Base-by-base conservation (phyloP, 2,113 vertebrate genomes). In the Columba livia region DNA sequence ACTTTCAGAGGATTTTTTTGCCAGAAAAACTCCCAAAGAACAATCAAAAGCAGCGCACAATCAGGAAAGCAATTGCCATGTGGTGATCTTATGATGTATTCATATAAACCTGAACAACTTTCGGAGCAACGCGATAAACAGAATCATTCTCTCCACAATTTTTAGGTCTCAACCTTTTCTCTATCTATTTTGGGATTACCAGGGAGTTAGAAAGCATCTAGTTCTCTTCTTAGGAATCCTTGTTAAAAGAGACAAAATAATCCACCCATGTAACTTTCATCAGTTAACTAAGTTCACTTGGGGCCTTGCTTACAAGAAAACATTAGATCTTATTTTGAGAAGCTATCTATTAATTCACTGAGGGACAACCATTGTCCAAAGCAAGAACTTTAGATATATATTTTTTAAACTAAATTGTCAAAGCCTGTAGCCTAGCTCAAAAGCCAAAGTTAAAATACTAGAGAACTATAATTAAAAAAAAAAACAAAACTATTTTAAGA, bases 241-340 rank as follows among this genome's bases (percentile, higher is more conserved):
- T 70, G 15, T 73, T 67, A 47, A 67, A 77, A 62, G 0, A 72
- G 29, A 62, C 29, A 58, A 77, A 91, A 57, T 40, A n/a, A 79
- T 79, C 29, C 11, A 77, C 15, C 12, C 0, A 0, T 32, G 5
- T 20, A 61, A 47, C 15, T 67, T 3, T 62, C 10, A 84, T 31
- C 56, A 62, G 8, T 51, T 57, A 31, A 56, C 19, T 47, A 36
- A 17, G 8, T 40, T 58, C 44, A 81, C 6, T 14, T 12, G 51
- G 10, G 18, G 17, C 31, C 48, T 60, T 80, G n/a, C 60, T 72
- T 26, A 54, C n/a, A 60, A 23, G 16, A 73, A 53, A 70, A 54
- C 18, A 24, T 12, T 38, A 34, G 20, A 34, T 40, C 32, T 29
- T 66, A 36, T n/a, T 67, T 58, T 57, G 25, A 66, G 85, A 88